Evolutionary conservation across 1,140 invertebrate genomes (phyloP).

Genomic region (Drosophila pachea): DNA sequence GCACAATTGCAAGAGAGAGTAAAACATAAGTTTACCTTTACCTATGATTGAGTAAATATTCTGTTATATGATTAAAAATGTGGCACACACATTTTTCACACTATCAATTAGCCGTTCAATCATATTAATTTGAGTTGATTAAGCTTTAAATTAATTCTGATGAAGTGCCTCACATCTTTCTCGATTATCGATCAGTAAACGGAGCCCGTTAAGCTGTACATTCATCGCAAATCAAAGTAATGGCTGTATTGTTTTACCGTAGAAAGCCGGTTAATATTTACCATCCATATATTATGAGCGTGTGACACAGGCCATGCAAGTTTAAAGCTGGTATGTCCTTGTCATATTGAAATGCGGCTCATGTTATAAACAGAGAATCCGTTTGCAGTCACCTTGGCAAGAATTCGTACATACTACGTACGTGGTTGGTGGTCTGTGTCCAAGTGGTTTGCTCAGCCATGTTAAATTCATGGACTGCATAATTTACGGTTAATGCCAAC

Average conservation of each 20-base stretch:
- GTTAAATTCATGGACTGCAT: constrained; percentile 48
- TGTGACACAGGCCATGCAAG: constrained; percentile 14
- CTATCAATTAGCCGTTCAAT: too few species aligned
- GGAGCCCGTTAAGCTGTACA: neutral
- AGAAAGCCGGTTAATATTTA: neutral
- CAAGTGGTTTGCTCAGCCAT: constrained; percentile 42
- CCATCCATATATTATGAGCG: constrained; percentile 20
- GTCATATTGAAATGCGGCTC: constrained; percentile 37
- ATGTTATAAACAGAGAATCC: constrained; percentile 43
- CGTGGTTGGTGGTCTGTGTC: constrained; percentile 24
- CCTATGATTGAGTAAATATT: too few species aligned
- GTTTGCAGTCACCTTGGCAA: constrained; percentile 47
- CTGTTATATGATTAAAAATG: too few species aligned
- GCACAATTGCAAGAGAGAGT: too few species aligned
- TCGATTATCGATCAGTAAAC: neutral
- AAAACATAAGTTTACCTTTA: too few species aligned
- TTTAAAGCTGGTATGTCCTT: constrained; percentile 27
- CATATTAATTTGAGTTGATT: too few species aligned
- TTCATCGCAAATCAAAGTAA: neutral
- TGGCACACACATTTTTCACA: too few species aligned
- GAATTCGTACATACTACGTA: constrained; percentile 20
- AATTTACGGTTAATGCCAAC: constrained; percentile 51
- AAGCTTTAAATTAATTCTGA: too few species aligned
- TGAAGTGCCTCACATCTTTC: neutral
- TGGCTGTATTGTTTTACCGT: neutral